Base-by-base conservation (phyloP, 2,113 vertebrate genomes). In the Sylvilagus bachmani region DNA sequence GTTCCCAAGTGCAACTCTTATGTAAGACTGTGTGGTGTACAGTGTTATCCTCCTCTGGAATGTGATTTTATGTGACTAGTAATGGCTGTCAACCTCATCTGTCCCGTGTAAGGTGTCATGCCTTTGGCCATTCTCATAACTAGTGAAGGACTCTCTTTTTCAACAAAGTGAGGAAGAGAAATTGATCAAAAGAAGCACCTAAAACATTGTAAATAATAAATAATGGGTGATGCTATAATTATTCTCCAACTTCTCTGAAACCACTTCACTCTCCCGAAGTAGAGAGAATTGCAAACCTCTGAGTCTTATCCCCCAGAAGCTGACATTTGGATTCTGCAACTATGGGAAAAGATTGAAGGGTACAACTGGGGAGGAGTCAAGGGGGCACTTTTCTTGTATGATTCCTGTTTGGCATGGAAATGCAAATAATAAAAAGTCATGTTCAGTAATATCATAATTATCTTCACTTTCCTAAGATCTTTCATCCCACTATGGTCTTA, bases 1-100 rank as follows among this genome's bases (percentile, higher is more conserved):
- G 13, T 36, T 70, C 25, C 64, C n/a, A 25, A 84, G 6, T 4
- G 16, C 44, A 55, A 1, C 10, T 14, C 12, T 62, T 27, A 10
- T 31, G 70, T 29, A 67, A 58, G 53, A 22, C 14, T 53, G 17
- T 1, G 4, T n/a, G 13, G 25, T 8, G 0, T 8, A 6, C 5
- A 12, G 5, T 12, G 11, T 25, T 51, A 21, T 61, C 21, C 12
- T 66, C 14, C 24, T 49, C 81, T 31, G 27, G 25, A 3, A 16
- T 66, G 6, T 73, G 62, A 80, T 5, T 5, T 31, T 12, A 61
- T 13, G 16, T 66, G 44, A 61, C 61, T 36, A 31, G 51, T 21
- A 55, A 80, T 17, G 3, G 3, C 2, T 53, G 29, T 62, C 19
- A 10, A 16, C 36, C 10, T 44, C 7, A n/a, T 49, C n/a, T 27